A percentile compares a stretch with the other conserved stretches of the same genome.
Conservation (phyloP, 2,888 invertebrate genomes). For the Lasiommata megera region DNA sequence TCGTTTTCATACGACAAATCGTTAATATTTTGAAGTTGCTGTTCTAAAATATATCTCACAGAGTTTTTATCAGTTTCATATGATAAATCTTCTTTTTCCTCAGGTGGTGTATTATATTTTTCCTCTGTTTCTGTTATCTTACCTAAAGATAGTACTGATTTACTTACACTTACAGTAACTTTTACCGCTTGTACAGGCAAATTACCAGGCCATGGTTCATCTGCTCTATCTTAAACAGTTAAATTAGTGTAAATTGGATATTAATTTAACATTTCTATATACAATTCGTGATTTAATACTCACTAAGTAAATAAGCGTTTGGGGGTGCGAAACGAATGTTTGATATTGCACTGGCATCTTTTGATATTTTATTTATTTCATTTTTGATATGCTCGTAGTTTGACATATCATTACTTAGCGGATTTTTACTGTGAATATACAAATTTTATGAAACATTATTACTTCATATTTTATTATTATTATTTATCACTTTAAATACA, state of each 20-base stretch:
- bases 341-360: conserved; percentile 17
- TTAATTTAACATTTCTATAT: background rate
- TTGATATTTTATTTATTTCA: background rate
- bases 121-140: conserved; percentile 57
- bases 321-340: conserved; percentile 43
- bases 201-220: conserved; percentile 64
- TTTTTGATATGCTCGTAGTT: background rate
- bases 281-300: background rate
- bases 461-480: too few species aligned
- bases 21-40: background rate
- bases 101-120: conserved; percentile 14
- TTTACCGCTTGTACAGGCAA: conserved; percentile 40
- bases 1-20: background rate
- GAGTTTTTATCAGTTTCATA: background rate
- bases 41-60: background rate
- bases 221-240: conserved; percentile 48
- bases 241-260: background rate
- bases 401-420: background rate
- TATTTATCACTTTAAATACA: too few species aligned
- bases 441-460: too few species aligned
- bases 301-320: conserved; percentile 43
- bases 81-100: background rate
- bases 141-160: conserved; percentile 62
- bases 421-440: too few species aligned
- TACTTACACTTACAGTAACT: conserved; percentile 52